Base-by-base conservation (phyloP, 2,113 vertebrate species). In the Danionella cerebrum region DNA sequence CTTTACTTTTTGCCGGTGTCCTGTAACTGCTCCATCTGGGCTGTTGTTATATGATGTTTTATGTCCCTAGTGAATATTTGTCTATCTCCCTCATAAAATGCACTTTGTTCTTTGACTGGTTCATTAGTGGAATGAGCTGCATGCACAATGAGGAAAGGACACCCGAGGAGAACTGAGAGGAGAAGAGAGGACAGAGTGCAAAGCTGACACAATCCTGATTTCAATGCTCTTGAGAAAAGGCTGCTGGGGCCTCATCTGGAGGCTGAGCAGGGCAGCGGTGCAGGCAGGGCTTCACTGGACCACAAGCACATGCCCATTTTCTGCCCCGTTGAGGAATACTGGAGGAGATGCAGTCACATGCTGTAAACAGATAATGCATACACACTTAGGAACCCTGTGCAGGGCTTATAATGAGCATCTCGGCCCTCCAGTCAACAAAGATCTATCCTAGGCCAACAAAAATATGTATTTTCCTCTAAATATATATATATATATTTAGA, bases 301-400 rank as follows among this genome's bases (percentile, higher is more conserved):
- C 81, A 85, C 73, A 77, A 85, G 83, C 86, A 84, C 83, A 88
- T 87, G 85, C 86, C 86, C 84, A 85, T 87, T 88, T 84, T 85
- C 83, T 87, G 85, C 84, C 84, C 85, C 51, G 53, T 80, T 86
- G 86, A 88, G 83, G 85, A 81, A 79, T 85, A 85, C 83, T 70
- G 67, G 44, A 71, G 71, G 44, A 73, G 62, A 50, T 45, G 39
- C 50, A 66, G 47, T 25, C 11, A 18, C 67, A 63, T 39, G n/a
- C n/a, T n/a, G n/a, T n/a, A n/a, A n/a, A n/a, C n/a, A n/a, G n/a
- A n/a, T n/a, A n/a, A 73, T 60, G 66, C 67, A 77, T 69, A 64
- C 29, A 74, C 22, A 70, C 64, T 45, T 45, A 33, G 51, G 51
- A 22, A 44, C 65, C 25, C 48, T 25, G 47, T 70, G 33, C 60